Conservation (phyloP, 2,888 invertebrate species). For the Andrena fulva region DNA sequence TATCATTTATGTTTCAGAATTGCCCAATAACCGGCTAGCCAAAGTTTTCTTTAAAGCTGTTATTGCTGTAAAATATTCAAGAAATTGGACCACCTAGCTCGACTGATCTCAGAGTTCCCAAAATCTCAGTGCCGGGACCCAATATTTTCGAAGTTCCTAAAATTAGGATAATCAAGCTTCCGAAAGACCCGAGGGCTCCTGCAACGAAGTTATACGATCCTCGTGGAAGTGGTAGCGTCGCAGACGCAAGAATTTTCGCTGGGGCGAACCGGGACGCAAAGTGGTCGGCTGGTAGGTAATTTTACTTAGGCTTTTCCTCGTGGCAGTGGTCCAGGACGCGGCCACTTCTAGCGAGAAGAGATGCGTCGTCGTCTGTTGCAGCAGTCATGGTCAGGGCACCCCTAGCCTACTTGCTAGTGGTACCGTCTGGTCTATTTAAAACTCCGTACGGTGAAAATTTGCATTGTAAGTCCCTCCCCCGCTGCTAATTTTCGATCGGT, state of each 20-base stretch:
- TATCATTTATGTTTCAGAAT: too few relatives aligned
- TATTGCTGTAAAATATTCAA: too few relatives aligned
- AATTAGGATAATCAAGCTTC: too few relatives aligned
- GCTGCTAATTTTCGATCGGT: slow-evolving; percentile 28
- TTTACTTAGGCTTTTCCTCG: slow-evolving; percentile 66
- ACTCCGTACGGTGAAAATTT: slow-evolving; percentile 40
- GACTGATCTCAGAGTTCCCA: too few relatives aligned
- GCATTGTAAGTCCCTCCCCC: slow-evolving; percentile 6
- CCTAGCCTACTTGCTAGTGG: slow-evolving; percentile 62
- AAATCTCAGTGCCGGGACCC: too few relatives aligned
- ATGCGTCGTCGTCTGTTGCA: slow-evolving; percentile 23
- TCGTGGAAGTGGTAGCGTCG: not conserved
- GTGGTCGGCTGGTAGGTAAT: slow-evolving; percentile 48
- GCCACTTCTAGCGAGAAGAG: slow-evolving; percentile 51
- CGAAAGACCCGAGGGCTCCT: too few relatives aligned
- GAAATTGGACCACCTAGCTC: too few relatives aligned
- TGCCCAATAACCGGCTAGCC: too few relatives aligned
- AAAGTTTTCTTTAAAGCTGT: too few relatives aligned
- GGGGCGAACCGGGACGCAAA: slow-evolving; percentile 36
- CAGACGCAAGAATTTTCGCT: slow-evolving; percentile 25
- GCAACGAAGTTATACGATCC: not conserved
- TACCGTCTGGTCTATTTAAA: slow-evolving; percentile 70
- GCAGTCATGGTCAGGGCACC: slow-evolving; percentile 73
- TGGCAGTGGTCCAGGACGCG: slow-evolving; percentile 70
- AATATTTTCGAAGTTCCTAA: too few relatives aligned